Base-by-base conservation (phyloP, 2,888 invertebrate genomes). In the Latheticus oryzae region DNA sequence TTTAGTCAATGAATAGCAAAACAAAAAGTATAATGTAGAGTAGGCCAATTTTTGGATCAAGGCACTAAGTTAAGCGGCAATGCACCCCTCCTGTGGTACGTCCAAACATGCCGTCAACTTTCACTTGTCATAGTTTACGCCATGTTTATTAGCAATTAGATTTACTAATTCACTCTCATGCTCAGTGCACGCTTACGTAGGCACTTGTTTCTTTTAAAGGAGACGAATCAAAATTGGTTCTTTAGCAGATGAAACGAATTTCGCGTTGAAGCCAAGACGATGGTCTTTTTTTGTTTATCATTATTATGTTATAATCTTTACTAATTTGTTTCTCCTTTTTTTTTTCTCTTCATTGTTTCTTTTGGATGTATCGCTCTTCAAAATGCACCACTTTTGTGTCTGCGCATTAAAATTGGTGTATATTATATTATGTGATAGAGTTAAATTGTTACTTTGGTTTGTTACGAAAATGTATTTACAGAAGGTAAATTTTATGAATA, bases 41-140 rank as follows among this genome's bases (percentile, higher is more conserved):
- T 73, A 74, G 72, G 71, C 70, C 70, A 65, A n/a, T 63, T 61
- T 59, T 65, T 69, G 69, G 69, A 69, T 65, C 65, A 72, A 69
- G 76, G 78, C 78, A 78, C 78, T 77, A 76, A 76, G 67, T 73
- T 73, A 65, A 63, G 76, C 75, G 72, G 77, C 77, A 77, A 76
- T 76, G 78, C 78, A 78, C 79, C 78, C 77, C 76, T 77, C 76
- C 77, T 73, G 71, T 68, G 73, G 76, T 75, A 77, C 78, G 78
- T 78, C 78, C 78, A 78, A 55, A 67, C 64, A 54, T 58, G 60
- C 59, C 62, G 52, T 61, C 54, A 40, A 64, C 47, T 47, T 21
- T 40, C 35, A 35, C 35, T 35, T 38, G 40, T 53, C 47, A 60
- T 48, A 55, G 50, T 51, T 43, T 17, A 28, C 28, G 66, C 58